Base-by-base conservation (phyloP, 2,113 vertebrate genomes). In the Laticauda laticaudata region DNA sequence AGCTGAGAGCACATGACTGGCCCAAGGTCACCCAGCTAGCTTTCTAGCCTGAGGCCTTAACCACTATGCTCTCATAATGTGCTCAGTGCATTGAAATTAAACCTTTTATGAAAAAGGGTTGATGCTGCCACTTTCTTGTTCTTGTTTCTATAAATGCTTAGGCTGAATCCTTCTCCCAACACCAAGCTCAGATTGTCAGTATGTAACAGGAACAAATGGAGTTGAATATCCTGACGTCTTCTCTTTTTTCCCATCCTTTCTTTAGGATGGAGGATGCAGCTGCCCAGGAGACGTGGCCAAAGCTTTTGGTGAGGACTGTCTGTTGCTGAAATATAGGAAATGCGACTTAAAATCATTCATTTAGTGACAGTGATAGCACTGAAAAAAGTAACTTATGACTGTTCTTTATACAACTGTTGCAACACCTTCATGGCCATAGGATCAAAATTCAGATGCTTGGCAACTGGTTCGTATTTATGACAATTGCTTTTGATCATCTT, bases 211-310 rank as follows among this genome's bases (percentile, higher is more conserved):
- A 55, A 45, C n/a, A 85, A 93, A 61, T 92, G 39, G 34, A 43
- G 91, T 91, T 14, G 12, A 43, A 3, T 21, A 12, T 2, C 34
- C 21, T 92, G 91, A 61, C 9, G 57, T 93, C 29, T 0, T 18
- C 2, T 92, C 95, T 56, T 94, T 51, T 61, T 86, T 34, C 61
- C 95, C 95, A 96, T 90, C 64, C 87, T 95, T 93, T 94, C 3
- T 88, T 91, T 95, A 99, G 99, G 99, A 99, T 0, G 99, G 99
- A 92, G 99, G 99, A 93, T 99, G 99, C 97, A 99, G 98, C 90
- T 99, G 99, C 95, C 99, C 99, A 61, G 99, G 99, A 97, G 99
- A 99, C 96, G 99, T 99, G 94, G 99, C 99, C 91, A 99, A 99
- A 98, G 99, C 99, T 4, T 99, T 99, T 97, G 99, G 99, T 99